Conservation (phyloP, 1,140 invertebrate species). For the Homarus americanus region DNA sequence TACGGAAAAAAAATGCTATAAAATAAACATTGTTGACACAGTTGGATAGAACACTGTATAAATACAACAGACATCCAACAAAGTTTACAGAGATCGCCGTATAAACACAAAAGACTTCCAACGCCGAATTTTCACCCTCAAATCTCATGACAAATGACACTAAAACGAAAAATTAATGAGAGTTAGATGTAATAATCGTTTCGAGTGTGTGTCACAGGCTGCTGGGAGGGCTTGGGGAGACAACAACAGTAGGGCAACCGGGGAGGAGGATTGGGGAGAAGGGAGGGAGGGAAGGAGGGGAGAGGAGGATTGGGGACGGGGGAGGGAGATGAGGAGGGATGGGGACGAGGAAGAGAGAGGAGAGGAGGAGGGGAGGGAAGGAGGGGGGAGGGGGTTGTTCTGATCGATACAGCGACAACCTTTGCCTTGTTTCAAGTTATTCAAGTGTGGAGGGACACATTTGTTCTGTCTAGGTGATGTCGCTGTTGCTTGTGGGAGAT, state of each 20-base stretch:
- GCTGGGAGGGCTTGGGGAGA: neutral
- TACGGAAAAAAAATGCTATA: too few species aligned
- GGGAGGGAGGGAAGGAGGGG: neutral
- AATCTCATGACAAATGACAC: too few species aligned
- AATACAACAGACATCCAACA: too few species aligned
- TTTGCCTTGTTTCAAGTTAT: slow-evolving; percentile 23
- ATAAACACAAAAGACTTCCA: too few species aligned
- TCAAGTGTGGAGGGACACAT: slow-evolving; percentile 13
- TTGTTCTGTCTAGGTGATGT: too few species aligned
- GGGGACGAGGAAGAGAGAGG: slow-evolving; percentile 1
- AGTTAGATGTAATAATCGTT: neutral
- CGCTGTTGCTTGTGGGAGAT: too few species aligned
- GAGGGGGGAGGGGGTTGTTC: neutral
- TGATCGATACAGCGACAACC: slow-evolving; percentile 9
- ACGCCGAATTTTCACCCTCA: too few species aligned
- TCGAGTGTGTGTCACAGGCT: neutral
- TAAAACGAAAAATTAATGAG: too few species aligned
- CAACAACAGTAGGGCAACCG: neutral
- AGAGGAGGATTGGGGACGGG: neutral
- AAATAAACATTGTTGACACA: too few species aligned
- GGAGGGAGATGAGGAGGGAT: neutral
- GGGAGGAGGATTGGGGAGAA: neutral
- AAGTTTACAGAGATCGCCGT: too few species aligned
- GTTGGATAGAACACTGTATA: too few species aligned
- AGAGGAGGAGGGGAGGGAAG: neutral